Evolutionary conservation across 2,888 invertebrate genomes (phyloP).

Genomic region (Meteorus colon): DNA sequence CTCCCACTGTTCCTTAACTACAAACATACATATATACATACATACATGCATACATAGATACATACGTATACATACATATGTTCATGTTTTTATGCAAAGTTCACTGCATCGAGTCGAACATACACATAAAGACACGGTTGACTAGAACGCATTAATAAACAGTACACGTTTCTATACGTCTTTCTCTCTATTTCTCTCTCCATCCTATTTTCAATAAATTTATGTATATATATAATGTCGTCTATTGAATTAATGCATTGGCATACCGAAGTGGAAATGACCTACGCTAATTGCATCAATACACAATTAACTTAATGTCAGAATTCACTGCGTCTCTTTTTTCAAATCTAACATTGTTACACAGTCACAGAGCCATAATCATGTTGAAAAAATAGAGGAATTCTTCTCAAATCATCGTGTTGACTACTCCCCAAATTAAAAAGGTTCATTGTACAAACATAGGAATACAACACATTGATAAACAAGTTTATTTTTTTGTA

Average conservation of each 20-base stretch:
- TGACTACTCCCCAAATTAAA: not conserved
- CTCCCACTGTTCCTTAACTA: not conserved
- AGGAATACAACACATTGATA: not conserved
- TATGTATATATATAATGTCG: not conserved
- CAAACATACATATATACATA: not conserved
- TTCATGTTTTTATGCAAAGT: not conserved
- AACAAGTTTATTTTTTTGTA: no score
- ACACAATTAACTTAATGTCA: no score
- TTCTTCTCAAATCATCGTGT: no score
- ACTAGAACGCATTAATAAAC: conserved; percentile 6
- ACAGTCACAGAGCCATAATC: no score
- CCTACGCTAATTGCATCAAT: no score
- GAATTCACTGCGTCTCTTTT: no score
- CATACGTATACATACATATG: not conserved
- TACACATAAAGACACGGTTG: conserved; percentile 38
- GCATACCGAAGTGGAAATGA: not conserved
- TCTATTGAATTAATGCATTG: not conserved
- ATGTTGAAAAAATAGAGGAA: no score
- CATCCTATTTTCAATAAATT: not conserved
- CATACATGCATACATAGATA: not conserved
- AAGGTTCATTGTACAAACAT: not conserved
- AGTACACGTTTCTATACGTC: not conserved
- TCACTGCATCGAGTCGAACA: not conserved
- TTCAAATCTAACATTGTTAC: no score
- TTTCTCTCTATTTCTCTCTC: not conserved